Conservation (phyloP, 2,888 invertebrate genomes). For the Gisinianus flammeolus region DNA sequence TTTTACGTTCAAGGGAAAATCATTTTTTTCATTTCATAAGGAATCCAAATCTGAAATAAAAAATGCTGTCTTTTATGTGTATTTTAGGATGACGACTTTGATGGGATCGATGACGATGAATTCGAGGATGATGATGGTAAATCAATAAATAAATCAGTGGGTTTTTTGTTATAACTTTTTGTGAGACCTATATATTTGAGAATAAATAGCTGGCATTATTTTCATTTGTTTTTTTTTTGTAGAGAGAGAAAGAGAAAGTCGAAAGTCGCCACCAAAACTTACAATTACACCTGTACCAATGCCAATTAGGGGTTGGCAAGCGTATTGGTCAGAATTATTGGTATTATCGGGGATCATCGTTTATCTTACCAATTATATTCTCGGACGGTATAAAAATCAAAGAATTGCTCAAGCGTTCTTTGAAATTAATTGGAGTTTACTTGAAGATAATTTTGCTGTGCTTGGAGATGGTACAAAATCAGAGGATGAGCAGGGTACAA, state of each 20-base stretch:
- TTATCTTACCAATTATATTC: conserved; percentile 56
- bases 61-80: no score
- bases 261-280: conserved; percentile 52
- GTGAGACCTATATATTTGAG: no score
- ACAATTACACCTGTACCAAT: conserved; percentile 58
- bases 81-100: conserved; percentile 57
- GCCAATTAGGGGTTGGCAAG: conserved; percentile 58
- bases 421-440: conserved; percentile 56
- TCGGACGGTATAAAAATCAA: conserved; percentile 58
- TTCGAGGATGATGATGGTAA: conserved; percentile 53
- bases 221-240: no score
- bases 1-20: no score
- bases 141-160: no score
- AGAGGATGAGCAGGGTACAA: conserved; percentile 56
- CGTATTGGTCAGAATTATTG: conserved; percentile 56
- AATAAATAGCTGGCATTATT: no score
- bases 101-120: conserved; percentile 56
- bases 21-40: no score
- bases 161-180: no score
- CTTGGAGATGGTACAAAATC: conserved; percentile 53
- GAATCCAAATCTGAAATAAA: no score
- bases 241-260: no score
- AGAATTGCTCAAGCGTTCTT: conserved; percentile 58
- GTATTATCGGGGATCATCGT: conserved; percentile 55
- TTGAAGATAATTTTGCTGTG: conserved; percentile 57